A percentile compares a stretch with the other conserved stretches of the same genome.
These are phyloP conservation scores for Micronycteris hirsuta DNA, from an alignment of 2,113 vertebrate species.

Conservation along the genomic window DNA sequence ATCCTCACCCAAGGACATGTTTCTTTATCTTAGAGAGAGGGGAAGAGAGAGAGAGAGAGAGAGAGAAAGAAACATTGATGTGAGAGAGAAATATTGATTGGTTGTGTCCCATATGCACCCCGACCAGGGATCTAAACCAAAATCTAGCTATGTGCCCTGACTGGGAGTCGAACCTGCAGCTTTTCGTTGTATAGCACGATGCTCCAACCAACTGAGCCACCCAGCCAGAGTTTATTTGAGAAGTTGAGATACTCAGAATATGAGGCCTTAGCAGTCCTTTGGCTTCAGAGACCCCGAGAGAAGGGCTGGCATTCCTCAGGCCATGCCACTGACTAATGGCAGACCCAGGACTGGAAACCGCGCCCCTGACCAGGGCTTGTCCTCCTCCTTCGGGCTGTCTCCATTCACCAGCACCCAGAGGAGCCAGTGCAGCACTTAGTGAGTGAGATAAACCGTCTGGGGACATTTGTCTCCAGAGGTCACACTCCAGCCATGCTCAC, in stretches of 20 bases:
- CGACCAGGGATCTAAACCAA: no score
- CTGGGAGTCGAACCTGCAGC: no score
- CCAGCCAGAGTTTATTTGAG: neutral
- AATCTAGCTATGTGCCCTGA: no score
- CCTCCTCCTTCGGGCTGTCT: accelerated
- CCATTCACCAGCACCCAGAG: neutral
- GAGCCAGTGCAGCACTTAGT: neutral
- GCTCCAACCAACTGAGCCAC: no score
- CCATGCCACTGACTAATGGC: accelerated
- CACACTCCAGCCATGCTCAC: neutral
- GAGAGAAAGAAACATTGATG: no score
- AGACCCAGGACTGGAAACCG: neutral
- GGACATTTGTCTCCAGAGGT: neutral
- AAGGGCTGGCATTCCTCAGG: neutral
- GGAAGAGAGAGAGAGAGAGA: no score
- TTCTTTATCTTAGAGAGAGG: no score
- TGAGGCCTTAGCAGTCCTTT: neutral
- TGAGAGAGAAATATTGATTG: no score
- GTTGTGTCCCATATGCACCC: no score
- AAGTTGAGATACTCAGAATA: neutral
- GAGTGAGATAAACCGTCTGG: neutral
- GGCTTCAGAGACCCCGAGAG: neutral
- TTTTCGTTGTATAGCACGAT: no score
- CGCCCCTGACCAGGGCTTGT: neutral
- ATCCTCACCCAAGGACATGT: no score